These are phyloP conservation scores for Platyrinchus mystaceus DNA, from an alignment of 2,797 vertebrate genomes.

Conservation along the genomic window DNA sequence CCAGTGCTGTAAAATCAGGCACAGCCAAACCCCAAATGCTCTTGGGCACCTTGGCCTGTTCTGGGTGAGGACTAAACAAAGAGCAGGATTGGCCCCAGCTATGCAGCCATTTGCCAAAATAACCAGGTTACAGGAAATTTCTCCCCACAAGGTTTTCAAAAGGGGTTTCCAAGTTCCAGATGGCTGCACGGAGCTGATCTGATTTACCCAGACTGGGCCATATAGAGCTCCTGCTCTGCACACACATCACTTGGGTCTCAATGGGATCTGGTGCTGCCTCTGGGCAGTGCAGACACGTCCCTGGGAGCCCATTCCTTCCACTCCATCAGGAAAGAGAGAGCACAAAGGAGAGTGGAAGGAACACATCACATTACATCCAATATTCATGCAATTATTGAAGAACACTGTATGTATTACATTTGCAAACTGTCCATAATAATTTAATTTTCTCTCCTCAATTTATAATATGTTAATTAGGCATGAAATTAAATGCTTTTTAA, in stretches of 20 bases:
- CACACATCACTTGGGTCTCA: not conserved
- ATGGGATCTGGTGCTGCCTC: constrained; percentile 38
- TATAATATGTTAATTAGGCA: constrained; percentile 73
- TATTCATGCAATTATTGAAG: constrained; percentile 69
- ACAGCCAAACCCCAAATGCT: not conserved
- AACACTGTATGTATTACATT: constrained; percentile 64
- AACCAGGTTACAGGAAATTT: constrained; percentile 63
- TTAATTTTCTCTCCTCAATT: constrained; percentile 68
- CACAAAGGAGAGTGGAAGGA: constrained; percentile 35
- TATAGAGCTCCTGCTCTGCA: not conserved
- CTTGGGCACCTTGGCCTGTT: not conserved
- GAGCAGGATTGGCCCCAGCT: not conserved
- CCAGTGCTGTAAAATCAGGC: not conserved
- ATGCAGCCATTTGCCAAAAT: constrained; percentile 46
- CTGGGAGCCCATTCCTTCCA: constrained; percentile 20
- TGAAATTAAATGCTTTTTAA: constrained; percentile 72
- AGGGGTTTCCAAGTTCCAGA: constrained; percentile 35
- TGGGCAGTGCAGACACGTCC: not conserved
- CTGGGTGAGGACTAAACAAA: constrained; percentile 7
- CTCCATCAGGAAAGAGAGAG: not conserved
- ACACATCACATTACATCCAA: constrained; percentile 52
- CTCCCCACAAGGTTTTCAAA: constrained; percentile 48
- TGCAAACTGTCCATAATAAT: constrained; percentile 76
- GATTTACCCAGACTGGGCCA: constrained; percentile 15
- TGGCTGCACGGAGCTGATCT: constrained; percentile 38